Evolutionary conservation across 2,797 vertebrate genomes (phyloP).

Genomic region (Peromyscus aztecus): DNA sequence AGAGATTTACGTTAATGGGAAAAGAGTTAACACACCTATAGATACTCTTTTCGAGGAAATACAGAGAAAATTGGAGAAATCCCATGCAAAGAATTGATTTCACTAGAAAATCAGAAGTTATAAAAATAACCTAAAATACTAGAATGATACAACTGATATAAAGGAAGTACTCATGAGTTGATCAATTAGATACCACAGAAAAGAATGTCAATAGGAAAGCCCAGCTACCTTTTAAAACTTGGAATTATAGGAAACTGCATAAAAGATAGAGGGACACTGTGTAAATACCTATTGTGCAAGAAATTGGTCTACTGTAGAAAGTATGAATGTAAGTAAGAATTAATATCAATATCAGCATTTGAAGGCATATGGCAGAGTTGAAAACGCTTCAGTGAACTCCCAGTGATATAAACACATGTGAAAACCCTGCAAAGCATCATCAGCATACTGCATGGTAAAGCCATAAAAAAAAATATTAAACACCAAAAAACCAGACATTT

Average conservation of each 20-base stretch:
- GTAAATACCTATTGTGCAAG: not conserved
- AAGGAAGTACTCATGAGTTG: not conserved
- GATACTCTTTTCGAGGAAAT: not conserved
- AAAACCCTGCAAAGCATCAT: not conserved
- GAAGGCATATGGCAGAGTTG: not conserved
- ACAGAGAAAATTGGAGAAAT: not conserved
- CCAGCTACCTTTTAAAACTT: not conserved
- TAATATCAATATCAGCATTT: conserved; percentile 18
- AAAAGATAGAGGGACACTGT: not conserved
- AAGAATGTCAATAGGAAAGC: not conserved
- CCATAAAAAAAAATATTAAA: not conserved
- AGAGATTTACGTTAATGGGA: not conserved
- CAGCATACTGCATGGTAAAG: not conserved
- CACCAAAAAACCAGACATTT: not conserved
- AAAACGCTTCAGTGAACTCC: not conserved
- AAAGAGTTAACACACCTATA: not conserved
- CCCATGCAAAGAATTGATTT: not conserved
- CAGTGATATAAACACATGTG: not conserved
- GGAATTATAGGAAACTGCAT: not conserved
- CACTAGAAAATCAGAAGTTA: not conserved
- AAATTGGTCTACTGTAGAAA: not conserved
- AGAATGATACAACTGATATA: not conserved
- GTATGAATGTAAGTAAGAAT: not conserved
- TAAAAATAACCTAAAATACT: conserved; percentile 19
- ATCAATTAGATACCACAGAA: conserved; percentile 17